A percentile compares a stretch with the other conserved stretches of the same genome.
Conservation (phyloP, 2,888 invertebrate genomes). For the Cartodere bifasciata region DNA sequence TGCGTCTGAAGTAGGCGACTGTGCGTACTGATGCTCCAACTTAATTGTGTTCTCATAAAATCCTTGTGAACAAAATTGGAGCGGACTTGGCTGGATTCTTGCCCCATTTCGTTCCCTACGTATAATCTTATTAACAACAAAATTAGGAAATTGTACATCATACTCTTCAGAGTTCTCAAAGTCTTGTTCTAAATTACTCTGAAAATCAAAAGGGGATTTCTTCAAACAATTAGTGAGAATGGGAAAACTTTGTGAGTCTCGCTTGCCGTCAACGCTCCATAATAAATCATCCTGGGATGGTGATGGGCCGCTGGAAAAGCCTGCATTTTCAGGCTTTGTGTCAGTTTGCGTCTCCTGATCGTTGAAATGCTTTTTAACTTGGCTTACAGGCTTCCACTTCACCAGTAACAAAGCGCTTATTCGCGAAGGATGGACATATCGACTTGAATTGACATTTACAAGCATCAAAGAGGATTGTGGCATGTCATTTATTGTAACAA, state of each 20-base stretch:
- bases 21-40: no score
- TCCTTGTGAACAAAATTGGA: no score
- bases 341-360: constrained; percentile 2
- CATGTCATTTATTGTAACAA: not conserved
- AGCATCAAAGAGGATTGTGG: constrained; percentile 2
- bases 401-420: not conserved
- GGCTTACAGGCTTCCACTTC: not conserved
- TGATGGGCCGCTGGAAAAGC: no score
- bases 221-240: not conserved
- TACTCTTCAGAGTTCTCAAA: constrained; percentile 2
- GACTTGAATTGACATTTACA: not conserved
- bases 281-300: not conserved
- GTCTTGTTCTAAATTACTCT: not conserved
- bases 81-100: no score
- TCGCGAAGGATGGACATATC: not conserved
- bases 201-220: not conserved
- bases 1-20: no score
- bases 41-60: no score
- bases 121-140: not conserved
- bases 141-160: constrained; percentile 2
- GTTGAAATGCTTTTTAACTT: not conserved
- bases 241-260: not conserved
- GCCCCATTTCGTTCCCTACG: no score
- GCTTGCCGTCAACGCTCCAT: not conserved
- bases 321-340: no score